Percentiles rank a stretch among this genome's conserved stretches.
phyloP scores from a whole-genome alignment of 92 coral and sea anemone species.

The Umimayanthus chanpuru region DNA sequence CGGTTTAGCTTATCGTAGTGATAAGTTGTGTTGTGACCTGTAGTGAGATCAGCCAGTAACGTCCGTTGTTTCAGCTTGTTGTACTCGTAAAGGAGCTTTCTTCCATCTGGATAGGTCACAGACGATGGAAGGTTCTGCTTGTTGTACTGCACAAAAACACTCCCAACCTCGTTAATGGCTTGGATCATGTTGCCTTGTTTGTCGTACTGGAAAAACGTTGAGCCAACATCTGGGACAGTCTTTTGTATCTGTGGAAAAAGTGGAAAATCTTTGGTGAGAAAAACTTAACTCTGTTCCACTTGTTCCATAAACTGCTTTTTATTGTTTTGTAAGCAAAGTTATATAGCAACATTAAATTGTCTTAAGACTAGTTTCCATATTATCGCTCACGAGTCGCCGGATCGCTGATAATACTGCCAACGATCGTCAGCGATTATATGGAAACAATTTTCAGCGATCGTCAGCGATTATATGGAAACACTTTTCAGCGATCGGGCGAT shows the following conservation, averaged over 20 bases:
- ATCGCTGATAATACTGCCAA: too few species aligned
- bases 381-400: too few species aligned
- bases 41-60: slow-evolving; percentile 46
- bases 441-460: too few species aligned
- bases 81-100: slow-evolving; percentile 52
- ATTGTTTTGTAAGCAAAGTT: background rate
- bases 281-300: background rate
- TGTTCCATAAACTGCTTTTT: background rate
- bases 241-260: slow-evolving; percentile 47
- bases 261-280: background rate
- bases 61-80: slow-evolving; percentile 64
- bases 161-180: slow-evolving; percentile 67
- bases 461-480: too few species aligned
- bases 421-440: too few species aligned
- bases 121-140: slow-evolving; percentile 55
- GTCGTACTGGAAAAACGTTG: slow-evolving; percentile 64
- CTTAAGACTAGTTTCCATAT: too few species aligned
- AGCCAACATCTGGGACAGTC: slow-evolving; percentile 60
- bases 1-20: slow-evolving; percentile 60
- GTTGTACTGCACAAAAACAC: slow-evolving; percentile 56
- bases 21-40: slow-evolving; percentile 60
- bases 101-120: slow-evolving; percentile 68
- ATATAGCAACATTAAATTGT: background rate
- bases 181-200: slow-evolving; percentile 62
- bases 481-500: too few species aligned